phyloP scores from a whole-genome alignment of 2,113 vertebrate genomes.

The Globicephala melas region DNA sequence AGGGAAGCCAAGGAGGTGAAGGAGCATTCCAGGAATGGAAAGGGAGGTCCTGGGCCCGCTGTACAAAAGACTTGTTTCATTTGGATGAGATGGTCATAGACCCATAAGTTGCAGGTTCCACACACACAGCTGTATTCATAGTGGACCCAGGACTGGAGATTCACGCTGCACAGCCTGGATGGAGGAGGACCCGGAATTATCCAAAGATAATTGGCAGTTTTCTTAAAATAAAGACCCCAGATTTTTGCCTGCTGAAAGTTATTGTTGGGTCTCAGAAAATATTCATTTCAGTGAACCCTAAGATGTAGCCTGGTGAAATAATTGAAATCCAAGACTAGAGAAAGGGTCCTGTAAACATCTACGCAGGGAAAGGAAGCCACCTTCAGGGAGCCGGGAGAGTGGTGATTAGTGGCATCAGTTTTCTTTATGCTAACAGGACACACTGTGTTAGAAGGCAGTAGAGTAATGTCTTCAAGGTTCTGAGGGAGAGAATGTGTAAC shows the following conservation, averaged over 20 bases:
- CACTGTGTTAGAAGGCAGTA: rapidly evolving
- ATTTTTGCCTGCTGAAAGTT: background rate
- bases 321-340: background rate
- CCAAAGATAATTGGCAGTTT: background rate
- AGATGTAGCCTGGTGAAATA: background rate
- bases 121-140: rapidly evolving
- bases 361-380: background rate
- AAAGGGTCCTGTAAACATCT: background rate
- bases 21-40: rapidly evolving
- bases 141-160: too few relatives aligned
- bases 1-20: background rate
- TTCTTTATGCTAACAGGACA: rapidly evolving
- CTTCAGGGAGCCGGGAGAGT: background rate
- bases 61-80: background rate
- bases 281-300: background rate
- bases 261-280: background rate
- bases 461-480: background rate
- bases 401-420: rapidly evolving
- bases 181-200: background rate
- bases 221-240: background rate
- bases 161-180: rapidly evolving
- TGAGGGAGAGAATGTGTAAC: background rate
- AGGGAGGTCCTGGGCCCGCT: background rate
- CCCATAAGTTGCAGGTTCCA: rapidly evolving
- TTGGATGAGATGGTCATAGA: rapidly evolving